A percentile compares a stretch with the other conserved stretches of the same genome.
phyloP scores from a whole-genome alignment of 1,140 invertebrate genomes.

The Papilio machaon region DNA sequence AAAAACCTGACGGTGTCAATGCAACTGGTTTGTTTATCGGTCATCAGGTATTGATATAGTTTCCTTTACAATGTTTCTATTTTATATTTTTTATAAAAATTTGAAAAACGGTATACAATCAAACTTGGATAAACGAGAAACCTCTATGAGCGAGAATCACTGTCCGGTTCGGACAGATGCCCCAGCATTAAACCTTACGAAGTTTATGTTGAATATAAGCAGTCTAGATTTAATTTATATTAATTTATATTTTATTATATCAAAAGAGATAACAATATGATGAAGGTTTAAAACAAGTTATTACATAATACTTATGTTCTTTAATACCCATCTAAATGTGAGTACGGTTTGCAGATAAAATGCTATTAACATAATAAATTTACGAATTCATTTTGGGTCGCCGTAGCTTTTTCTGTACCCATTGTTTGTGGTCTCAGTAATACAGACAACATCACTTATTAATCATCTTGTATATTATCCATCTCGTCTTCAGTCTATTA shows the following conservation, averaged over 20 bases:
- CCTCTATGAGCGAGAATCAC: too few species aligned
- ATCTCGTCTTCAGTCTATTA: too few species aligned
- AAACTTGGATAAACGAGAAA: too few species aligned
- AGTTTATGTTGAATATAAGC: too few species aligned
- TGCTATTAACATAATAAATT: background rate
- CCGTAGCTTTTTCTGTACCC: background rate
- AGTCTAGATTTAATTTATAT: background rate
- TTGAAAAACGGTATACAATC: too few species aligned
- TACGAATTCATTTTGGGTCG: background rate
- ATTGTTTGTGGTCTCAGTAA: background rate
- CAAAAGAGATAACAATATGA: background rate
- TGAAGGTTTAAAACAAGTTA: background rate
- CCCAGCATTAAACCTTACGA: too few species aligned
- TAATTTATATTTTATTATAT: background rate
- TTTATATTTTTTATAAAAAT: background rate
- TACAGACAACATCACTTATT: background rate
- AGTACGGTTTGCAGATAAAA: background rate
- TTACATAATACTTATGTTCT: background rate
- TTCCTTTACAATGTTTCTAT: background rate
- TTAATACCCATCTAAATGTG: background rate
- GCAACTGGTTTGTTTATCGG: constrained; percentile 28
- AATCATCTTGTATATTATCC: too few species aligned
- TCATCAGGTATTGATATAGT: constrained; percentile 15
- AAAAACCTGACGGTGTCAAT: constrained; percentile 18
- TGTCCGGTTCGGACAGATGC: too few species aligned